phyloP scores from a whole-genome alignment of 2,797 vertebrate species.

The Setipinna tenuifilis region DNA sequence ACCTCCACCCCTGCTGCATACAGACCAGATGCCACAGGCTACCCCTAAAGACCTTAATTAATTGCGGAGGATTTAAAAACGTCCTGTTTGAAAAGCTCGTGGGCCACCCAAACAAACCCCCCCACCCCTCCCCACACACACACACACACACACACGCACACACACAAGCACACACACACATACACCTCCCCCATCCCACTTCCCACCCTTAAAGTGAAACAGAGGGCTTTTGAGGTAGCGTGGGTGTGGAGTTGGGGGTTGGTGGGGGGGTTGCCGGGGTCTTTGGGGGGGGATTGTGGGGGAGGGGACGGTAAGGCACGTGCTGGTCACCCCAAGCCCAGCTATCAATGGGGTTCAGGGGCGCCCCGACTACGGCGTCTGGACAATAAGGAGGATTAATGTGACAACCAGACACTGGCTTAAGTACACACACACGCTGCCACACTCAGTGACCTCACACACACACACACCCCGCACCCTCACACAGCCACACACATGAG shows the following conservation, averaged over 20 bases:
- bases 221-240: background rate
- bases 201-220: background rate
- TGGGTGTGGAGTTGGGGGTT: background rate
- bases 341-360: background rate
- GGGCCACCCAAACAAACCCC: slow-evolving; percentile 35
- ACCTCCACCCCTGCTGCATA: background rate
- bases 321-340: background rate
- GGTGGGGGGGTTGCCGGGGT: too few relatives aligned
- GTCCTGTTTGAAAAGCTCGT: slow-evolving; percentile 34
- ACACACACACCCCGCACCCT: background rate
- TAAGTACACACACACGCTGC: slow-evolving; percentile 11
- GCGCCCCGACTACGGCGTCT: background rate
- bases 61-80: slow-evolving; percentile 36
- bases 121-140: background rate
- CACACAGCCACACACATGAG: slow-evolving; percentile 8
- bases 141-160: background rate
- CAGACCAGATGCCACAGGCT: slow-evolving; percentile 32
- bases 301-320: background rate
- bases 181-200: background rate
- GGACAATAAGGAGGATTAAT: slow-evolving; percentile 16
- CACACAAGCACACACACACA: background rate
- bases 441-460: background rate
- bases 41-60: slow-evolving; percentile 43
- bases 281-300: background rate
- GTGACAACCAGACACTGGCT: background rate